Conservation (phyloP, 2,888 invertebrate species). For the Epistrophe grossulariae region DNA sequence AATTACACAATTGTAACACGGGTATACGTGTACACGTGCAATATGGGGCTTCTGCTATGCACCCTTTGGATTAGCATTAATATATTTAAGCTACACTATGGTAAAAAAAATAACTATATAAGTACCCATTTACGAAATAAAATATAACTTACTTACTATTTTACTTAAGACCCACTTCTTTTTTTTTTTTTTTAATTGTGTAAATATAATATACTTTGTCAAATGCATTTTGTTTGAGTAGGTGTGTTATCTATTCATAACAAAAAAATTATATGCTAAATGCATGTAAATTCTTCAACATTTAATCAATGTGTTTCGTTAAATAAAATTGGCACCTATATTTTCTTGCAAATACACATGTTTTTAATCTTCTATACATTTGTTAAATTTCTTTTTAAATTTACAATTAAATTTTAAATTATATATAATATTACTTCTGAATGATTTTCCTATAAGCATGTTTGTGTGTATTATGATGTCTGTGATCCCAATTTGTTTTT, state of each 20-base stretch:
- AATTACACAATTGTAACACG: too few species aligned
- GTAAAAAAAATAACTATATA: too few species aligned
- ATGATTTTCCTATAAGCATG: constrained; percentile 63
- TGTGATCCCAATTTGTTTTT: constrained; percentile 43
- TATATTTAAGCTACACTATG: too few species aligned
- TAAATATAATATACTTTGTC: constrained; percentile 2
- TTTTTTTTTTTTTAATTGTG: background rate
- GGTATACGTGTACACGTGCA: too few species aligned
- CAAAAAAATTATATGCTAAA: background rate
- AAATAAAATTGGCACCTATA: background rate
- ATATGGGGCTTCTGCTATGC: too few species aligned
- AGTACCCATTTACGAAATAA: too few species aligned
- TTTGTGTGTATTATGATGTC: constrained; percentile 44
- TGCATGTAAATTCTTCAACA: constrained; percentile 11
- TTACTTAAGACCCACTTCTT: background rate
- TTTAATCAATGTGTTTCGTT: constrained; percentile 1
- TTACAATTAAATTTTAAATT: background rate
- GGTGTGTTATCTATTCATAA: background rate
- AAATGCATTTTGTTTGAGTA: background rate
- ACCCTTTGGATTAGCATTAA: too few species aligned
- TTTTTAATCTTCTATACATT: background rate
- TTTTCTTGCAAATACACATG: background rate
- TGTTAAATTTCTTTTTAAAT: background rate
- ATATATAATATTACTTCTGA: constrained; percentile 29
- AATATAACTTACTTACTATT: too few species aligned